Evolutionary conservation across 2,113 vertebrate genomes (phyloP), one percentile per base, ranked within the genome.

Genomic region (Stomatorhinus ivindoensis): DNA sequence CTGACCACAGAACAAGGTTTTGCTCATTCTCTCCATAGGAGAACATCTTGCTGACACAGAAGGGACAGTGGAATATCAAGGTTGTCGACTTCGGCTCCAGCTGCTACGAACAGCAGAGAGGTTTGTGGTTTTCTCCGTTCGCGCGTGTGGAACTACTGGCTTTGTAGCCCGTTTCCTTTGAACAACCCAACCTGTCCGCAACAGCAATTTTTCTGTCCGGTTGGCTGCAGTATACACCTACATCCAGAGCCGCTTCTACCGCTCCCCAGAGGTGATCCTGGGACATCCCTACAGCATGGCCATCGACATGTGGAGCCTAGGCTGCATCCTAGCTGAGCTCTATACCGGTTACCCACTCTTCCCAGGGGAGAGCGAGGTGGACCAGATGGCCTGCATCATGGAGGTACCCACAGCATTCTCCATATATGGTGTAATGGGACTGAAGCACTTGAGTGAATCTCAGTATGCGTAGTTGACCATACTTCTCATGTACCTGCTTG

Each of bases 291-390:
- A 99, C 90, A 96, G 97, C 92, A 97, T 96, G 95, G 97, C 98
- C 92, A 98, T 99, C 11, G 98, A 99, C 89, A 98, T 99, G 98
- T 99, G 98, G 98, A 99, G 97, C 89, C 94, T 99, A 91, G 98
- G 98, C 87, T 99, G 98, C 92, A 98, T 99, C 92, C 94, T 97
- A 90, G 97, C 96, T 0, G 98, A 99, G 92, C 94, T 99, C 50
- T 96, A 97, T 94, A 97, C 96, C 0, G 98, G 98, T 65, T 97
- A 94, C 88, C 98, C 98, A 0, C 96, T 99, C 5, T 99, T 99
- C 86, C 96, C 98, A 0, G 97, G 98, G 58, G 98, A 99, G 94
- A 97, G 98, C 3, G 98, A 98, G 90, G 95, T 95, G 90, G 98
- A 99, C 90, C 98, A 99, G 91, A 96, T 99, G 61, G 97, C 97